These are phyloP conservation scores for Dimorphilus gyrociliatus DNA, from an alignment of 2,888 invertebrate genomes.

Conservation along the genomic window DNA sequence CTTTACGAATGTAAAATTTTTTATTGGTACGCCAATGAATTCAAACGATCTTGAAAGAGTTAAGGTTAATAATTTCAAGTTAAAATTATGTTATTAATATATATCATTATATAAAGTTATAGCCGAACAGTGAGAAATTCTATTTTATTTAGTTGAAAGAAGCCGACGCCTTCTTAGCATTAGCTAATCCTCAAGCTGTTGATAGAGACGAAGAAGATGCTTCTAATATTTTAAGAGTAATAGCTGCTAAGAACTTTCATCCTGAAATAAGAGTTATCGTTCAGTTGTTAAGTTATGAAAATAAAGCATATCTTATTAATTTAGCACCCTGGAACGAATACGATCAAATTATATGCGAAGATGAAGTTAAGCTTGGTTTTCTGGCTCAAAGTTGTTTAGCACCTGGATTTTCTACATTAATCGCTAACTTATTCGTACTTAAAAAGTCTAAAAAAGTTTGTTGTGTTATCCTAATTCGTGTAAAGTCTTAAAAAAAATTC, in stretches of 20 bases:
- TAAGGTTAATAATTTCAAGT: too few species aligned
- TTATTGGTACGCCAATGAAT: constrained; percentile 62
- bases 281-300: constrained; percentile 98
- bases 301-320: constrained; percentile 97
- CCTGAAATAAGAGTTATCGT: constrained; percentile 96
- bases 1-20: constrained; percentile 71
- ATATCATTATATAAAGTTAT: too few species aligned
- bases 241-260: constrained; percentile 96
- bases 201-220: constrained; percentile 98
- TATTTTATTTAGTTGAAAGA: constrained; percentile 43
- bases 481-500: too few species aligned
- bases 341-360: constrained; percentile 80
- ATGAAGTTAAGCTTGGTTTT: constrained; percentile 90
- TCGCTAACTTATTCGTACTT: constrained; percentile 74
- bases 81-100: too few species aligned
- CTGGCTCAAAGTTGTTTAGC: constrained; percentile 96
- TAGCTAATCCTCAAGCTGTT: constrained; percentile 96
- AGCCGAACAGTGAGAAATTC: too few species aligned
- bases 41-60: constrained; percentile 97
- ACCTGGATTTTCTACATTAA: constrained; percentile 97
- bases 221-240: constrained; percentile 97
- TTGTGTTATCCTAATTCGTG: background rate
- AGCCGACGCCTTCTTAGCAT: constrained; percentile 91
- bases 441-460: constrained; percentile 12
- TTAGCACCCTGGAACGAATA: constrained; percentile 98